Conservation (phyloP, 1,140 invertebrate genomes). For the Periplaneta americana region DNA sequence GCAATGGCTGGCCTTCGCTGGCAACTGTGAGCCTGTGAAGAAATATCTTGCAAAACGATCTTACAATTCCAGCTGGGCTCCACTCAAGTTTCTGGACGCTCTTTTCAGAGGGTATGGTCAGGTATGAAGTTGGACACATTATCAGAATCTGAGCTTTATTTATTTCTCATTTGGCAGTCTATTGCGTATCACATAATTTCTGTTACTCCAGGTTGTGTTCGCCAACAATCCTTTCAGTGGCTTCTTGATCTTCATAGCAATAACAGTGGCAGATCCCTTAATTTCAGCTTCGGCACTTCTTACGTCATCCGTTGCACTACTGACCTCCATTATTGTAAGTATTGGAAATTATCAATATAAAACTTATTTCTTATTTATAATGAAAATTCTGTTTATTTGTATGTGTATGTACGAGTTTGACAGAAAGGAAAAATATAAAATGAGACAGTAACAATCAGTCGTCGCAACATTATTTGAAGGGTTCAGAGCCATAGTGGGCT, state of each 20-base stretch:
- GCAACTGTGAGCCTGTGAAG: slow-evolving; percentile 34
- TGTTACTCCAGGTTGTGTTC: slow-evolving; percentile 34
- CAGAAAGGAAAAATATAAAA: too few relatives aligned
- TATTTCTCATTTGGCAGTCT: not conserved
- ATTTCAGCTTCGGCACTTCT: slow-evolving; percentile 26
- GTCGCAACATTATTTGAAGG: too few relatives aligned
- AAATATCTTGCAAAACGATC: slow-evolving; percentile 32
- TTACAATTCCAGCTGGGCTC: slow-evolving; percentile 24
- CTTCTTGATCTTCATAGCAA: slow-evolving; percentile 34
- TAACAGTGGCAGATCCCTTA: slow-evolving; percentile 30
- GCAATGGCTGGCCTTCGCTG: slow-evolving; percentile 32
- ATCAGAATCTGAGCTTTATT: too few relatives aligned
- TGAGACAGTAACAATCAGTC: too few relatives aligned
- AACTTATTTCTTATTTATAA: too few relatives aligned
- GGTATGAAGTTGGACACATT: slow-evolving; percentile 27
- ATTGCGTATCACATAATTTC: not conserved
- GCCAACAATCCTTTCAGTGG: slow-evolving; percentile 44
- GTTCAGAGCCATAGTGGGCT: too few relatives aligned
- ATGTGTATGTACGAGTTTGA: too few relatives aligned
- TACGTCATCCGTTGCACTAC: slow-evolving; percentile 36
- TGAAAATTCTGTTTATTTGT: too few relatives aligned
- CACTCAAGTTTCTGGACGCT: slow-evolving; percentile 33
- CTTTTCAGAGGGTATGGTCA: slow-evolving; percentile 39
- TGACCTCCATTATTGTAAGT: slow-evolving; percentile 37
- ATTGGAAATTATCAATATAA: too few relatives aligned